Percentiles rank a stretch among this genome's conserved stretches.
Evolutionary conservation across 2,888 invertebrate species (phyloP).

Genomic region (Catocala fraxini): DNA sequence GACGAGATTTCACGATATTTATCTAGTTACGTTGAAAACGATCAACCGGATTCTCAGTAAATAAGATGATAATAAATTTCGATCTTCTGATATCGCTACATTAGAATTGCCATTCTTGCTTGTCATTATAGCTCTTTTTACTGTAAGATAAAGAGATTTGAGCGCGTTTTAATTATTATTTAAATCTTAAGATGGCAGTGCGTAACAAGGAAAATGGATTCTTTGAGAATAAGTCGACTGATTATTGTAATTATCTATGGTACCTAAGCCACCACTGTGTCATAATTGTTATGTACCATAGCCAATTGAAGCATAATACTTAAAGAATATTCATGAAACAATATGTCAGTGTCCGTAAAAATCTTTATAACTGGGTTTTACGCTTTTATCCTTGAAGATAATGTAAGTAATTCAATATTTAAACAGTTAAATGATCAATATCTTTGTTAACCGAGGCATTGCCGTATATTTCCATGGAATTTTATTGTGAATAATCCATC

Average conservation of each 20-base stretch:
- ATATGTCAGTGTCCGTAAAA: background rate
- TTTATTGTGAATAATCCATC: no score
- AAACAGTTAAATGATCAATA: no score
- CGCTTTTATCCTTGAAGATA: slow-evolving; percentile 2
- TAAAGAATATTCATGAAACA: background rate
- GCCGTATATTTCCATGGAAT: background rate
- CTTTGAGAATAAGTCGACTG: no score
- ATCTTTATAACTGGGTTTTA: background rate
- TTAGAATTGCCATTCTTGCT: no score
- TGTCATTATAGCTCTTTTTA: no score
- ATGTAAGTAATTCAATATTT: no score
- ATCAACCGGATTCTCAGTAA: slow-evolving; percentile 29
- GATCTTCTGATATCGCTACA: no score
- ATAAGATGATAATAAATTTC: slow-evolving; percentile 20
- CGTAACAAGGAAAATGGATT: no score
- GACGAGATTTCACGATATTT: slow-evolving; percentile 41
- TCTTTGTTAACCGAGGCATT: background rate
- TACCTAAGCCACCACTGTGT: background rate
- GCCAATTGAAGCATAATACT: background rate
- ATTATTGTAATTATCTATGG: no score
- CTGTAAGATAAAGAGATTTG: no score
- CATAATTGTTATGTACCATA: background rate
- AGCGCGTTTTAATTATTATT: no score
- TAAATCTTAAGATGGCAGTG: no score
- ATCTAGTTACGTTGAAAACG: slow-evolving; percentile 42